phyloP scores from a whole-genome alignment of 1,140 invertebrate genomes.

The Drosophila cardini region DNA sequence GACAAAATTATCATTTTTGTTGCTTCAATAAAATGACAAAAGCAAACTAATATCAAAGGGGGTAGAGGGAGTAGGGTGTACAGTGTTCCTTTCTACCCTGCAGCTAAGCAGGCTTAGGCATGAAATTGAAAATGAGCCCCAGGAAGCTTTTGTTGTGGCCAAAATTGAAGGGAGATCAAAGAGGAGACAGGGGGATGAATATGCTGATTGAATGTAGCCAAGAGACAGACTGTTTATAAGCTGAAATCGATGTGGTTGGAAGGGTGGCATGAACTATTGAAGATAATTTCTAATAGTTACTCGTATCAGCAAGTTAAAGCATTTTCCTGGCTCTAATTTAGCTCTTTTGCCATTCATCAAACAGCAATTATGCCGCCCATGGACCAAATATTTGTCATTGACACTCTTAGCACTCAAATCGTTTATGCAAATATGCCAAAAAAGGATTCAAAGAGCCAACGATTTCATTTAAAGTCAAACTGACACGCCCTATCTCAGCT shows the following conservation, averaged over 20 bases:
- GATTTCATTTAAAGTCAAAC: constrained; percentile 69
- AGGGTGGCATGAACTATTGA: constrained; percentile 14
- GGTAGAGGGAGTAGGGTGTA: not conserved
- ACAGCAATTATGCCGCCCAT: constrained; percentile 59
- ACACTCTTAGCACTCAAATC: constrained; percentile 40
- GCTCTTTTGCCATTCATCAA: constrained; percentile 48
- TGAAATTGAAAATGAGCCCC: constrained; percentile 60
- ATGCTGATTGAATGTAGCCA: constrained; percentile 52
- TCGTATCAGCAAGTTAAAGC: not conserved
- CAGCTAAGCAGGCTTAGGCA: constrained; percentile 66
- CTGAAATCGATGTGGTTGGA: constrained; percentile 27
- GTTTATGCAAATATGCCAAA: constrained; percentile 71
- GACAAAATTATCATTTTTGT: constrained; percentile 80
- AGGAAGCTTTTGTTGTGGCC: not conserved
- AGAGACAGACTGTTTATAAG: constrained; percentile 39
- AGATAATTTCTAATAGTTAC: not conserved
- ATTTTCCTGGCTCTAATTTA: constrained; percentile 5
- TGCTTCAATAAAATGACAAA: constrained; percentile 80
- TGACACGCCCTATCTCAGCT: constrained; percentile 56
- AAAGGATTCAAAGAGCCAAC: constrained; percentile 37
- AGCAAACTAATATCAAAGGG: constrained; percentile 68
- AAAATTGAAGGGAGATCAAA: not conserved
- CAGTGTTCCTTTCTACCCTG: constrained; percentile 14
- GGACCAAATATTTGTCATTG: constrained; percentile 68
- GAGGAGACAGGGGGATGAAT: constrained; percentile 30